Evolutionary conservation across 2,797 vertebrate genomes (phyloP).

Genomic region (Bucorvus abyssinicus): DNA sequence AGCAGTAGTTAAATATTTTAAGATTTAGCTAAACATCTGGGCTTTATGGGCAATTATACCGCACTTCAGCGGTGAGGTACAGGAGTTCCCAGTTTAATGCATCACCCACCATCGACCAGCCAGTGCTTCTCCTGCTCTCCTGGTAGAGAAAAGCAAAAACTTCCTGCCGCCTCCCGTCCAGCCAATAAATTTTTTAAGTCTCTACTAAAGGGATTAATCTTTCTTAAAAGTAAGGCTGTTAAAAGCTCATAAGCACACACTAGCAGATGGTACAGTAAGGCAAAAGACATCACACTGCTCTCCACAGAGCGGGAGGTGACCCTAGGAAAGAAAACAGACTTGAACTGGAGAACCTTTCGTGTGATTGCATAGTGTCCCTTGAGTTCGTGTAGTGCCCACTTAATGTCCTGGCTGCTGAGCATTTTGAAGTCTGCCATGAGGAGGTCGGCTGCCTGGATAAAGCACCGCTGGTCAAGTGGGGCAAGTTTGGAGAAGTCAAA

Average conservation of each 20-base stretch:
- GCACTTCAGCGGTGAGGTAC: neutral
- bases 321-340: neutral
- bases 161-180: neutral
- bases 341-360: conserved; percentile 81
- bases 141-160: neutral
- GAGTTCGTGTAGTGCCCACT: conserved; percentile 94
- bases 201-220: conserved; percentile 26
- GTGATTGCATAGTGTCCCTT: conserved; percentile 99
- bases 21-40: conserved; percentile 11
- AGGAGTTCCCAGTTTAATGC: neutral
- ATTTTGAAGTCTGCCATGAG: conserved; percentile 97
- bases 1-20: neutral
- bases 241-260: neutral
- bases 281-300: neutral
- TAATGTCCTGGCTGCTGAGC: conserved; percentile 97
- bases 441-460: conserved; percentile 92
- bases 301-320: neutral
- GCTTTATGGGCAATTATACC: conserved; percentile 22
- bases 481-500: conserved; percentile 88
- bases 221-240: conserved; percentile 3
- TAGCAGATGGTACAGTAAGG: neutral
- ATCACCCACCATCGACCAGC: neutral
- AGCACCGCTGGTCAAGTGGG: conserved; percentile 83
- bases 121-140: neutral
- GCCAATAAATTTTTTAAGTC: neutral